Evolutionary conservation across 2,113 vertebrate species (phyloP).

Genomic region (Colaptes auratus): DNA sequence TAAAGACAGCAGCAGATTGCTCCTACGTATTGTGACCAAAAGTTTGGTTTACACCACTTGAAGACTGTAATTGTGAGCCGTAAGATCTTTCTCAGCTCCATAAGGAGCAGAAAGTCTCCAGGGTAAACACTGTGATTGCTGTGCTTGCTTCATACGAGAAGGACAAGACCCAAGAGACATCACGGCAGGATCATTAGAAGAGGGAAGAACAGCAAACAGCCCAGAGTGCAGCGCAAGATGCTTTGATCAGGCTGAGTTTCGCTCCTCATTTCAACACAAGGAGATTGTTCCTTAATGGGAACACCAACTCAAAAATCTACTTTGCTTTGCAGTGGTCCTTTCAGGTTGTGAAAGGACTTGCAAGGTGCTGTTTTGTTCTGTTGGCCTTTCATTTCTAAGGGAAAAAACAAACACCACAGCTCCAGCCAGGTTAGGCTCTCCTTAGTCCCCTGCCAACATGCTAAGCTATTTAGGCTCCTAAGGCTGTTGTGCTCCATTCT

Average conservation of each 20-base stretch:
- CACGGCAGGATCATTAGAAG: background rate
- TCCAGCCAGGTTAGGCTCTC: background rate
- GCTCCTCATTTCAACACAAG: background rate
- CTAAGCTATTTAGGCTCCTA: background rate
- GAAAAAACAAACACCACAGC: background rate
- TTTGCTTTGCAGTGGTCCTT: background rate
- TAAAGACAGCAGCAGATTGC: background rate
- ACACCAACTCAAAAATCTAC: background rate
- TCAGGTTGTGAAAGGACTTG: background rate
- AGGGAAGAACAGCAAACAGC: background rate
- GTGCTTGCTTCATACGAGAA: background rate
- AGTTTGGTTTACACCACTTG: background rate
- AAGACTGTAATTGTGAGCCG: background rate
- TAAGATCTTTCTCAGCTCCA: background rate
- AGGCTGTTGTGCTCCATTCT: background rate
- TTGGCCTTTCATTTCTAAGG: background rate
- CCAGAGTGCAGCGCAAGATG: rapidly evolving
- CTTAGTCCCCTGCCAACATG: background rate
- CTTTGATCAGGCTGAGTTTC: background rate
- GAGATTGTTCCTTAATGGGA: background rate
- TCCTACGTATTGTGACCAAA: background rate
- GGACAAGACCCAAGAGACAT: background rate
- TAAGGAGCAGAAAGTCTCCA: background rate
- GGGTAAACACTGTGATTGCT: background rate
- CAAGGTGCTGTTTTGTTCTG: background rate